Evolutionary conservation across 2,797 vertebrate species (phyloP).

Genomic region (Chelidonichthys spinosus): DNA sequence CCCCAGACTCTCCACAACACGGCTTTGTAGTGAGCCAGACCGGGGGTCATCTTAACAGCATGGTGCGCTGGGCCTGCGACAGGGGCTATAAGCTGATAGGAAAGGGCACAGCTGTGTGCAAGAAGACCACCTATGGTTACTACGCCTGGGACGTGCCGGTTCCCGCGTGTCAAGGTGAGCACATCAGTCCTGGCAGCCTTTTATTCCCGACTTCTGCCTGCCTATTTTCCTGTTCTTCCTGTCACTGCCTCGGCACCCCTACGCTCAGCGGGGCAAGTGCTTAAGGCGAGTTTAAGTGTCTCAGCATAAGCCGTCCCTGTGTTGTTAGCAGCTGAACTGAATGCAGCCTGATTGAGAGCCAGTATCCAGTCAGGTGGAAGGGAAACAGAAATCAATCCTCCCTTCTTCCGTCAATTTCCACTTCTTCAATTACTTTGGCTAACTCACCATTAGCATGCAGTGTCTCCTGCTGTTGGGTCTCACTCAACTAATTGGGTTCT

Average conservation of each 20-base stretch:
- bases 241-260: conserved; percentile 54
- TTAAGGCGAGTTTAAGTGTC: conserved; percentile 38
- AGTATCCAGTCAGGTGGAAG: conserved; percentile 69
- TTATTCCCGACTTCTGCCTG: conserved; percentile 51
- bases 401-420: conserved; percentile 72
- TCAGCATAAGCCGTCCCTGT: conserved; percentile 33
- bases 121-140: conserved; percentile 89
- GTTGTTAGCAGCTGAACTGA: conserved; percentile 57
- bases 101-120: conserved; percentile 92
- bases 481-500: conserved; percentile 67
- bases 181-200: conserved; percentile 46
- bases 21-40: conserved; percentile 98
- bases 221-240: conserved; percentile 50
- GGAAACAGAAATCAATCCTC: conserved; percentile 76
- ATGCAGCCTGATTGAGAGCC: conserved; percentile 62
- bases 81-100: conserved; percentile 95
- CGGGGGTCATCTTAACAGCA: conserved; percentile 95
- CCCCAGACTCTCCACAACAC: conserved; percentile 96
- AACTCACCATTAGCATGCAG: conserved; percentile 69
- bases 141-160: conserved; percentile 93
- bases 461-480: conserved; percentile 52
- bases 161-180: conserved; percentile 96
- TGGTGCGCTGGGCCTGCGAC: conserved; percentile 98
- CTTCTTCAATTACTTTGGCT: conserved; percentile 73
- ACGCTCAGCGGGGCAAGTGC: conserved; percentile 38